Evolutionary conservation across 2,888 invertebrate species (phyloP), one percentile per base, ranked within the genome.

Genomic region (Perdita meconis): DNA sequence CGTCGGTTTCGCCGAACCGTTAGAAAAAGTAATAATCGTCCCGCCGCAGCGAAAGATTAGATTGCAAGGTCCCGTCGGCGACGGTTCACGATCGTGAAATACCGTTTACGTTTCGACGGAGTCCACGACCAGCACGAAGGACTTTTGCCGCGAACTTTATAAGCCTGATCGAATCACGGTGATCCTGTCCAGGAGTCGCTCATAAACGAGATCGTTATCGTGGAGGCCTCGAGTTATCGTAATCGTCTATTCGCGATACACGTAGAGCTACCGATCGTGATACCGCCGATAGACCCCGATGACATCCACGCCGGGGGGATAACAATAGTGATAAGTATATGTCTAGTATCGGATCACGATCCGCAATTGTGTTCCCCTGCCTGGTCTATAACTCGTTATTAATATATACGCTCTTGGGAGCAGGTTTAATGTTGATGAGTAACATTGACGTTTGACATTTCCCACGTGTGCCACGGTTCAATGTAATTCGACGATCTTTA

Each of bases 191-290:
- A 65, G 67, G 70, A 83, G 76, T 83, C 70, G 72, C 75, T 83
- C 82, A 82, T 84, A 84, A 84, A 84, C 69, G 84, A 80, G 84
- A 84, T 84, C 68, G 68, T 82, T 82, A 84, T 84, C 84, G 72
- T 61, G 38, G n/a, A n/a, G n/a, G 16, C 42, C 36, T 42, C 59
- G 53, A 78, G 74, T 84, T 84, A 84, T 84, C 80, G 78, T 82
- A 84, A 82, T 80, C 74, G 80, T 68, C 60, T 78, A 59, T 75
- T 78, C 78, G 81, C 80, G 65, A 53, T 74, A 80, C 74, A 77
- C 64, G 76, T 67, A 83, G 59, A 53, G 80, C 84, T 84, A 84
- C 84, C 65, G 84, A 83, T 84, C 83, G 83, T 70, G 79, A 83
- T 81, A 83, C 66, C 78, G 71, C 57, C 51, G 57, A 63, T 66